Conservation (phyloP, 2,888 invertebrate species). For the Drosophila longiperda region DNA sequence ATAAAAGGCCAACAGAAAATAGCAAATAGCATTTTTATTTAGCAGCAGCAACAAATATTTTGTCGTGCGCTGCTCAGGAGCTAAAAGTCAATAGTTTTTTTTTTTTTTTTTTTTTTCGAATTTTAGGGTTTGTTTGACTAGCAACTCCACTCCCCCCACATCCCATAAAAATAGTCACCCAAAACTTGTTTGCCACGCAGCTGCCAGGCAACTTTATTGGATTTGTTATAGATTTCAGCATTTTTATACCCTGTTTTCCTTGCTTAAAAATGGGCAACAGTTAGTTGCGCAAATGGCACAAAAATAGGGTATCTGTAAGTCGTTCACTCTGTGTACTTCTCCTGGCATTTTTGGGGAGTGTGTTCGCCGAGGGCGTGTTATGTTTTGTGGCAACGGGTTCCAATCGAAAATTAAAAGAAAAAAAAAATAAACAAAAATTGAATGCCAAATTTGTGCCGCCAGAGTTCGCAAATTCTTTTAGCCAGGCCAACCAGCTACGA, state of each 20-base stretch:
- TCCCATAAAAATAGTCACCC: not conserved
- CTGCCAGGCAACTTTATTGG: constrained; percentile 36
- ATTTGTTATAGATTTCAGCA: constrained; percentile 40
- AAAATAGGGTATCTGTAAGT: not conserved
- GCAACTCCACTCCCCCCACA: not conserved
- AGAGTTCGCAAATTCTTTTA: constrained; percentile 42
- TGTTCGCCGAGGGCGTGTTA: constrained; percentile 46
- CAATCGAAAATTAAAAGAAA: constrained; percentile 16
- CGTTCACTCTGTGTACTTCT: not conserved
- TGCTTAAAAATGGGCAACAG: not conserved
- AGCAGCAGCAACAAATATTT: constrained; percentile 13
- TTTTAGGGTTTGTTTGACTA: constrained; percentile 61
- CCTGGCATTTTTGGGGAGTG: constrained; percentile 59
- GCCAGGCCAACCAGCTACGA: constrained; percentile 1
- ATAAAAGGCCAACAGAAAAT: constrained; percentile 58
- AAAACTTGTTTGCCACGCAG: constrained; percentile 60
- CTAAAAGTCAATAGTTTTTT: constrained; percentile 18
- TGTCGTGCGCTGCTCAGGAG: constrained; percentile 34
- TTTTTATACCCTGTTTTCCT: not conserved
- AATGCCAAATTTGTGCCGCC: constrained; percentile 58
- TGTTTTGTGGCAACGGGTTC: constrained; percentile 39
- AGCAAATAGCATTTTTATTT: constrained; percentile 22
- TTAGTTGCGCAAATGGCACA: not conserved
- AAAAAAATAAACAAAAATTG: constrained; percentile 37
- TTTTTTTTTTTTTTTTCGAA: constrained; percentile 11